Percentiles rank a stretch among this genome's conserved stretches.
Evolutionary conservation across 2,888 invertebrate species (phyloP).

Genomic region (Gerris lacustris): DNA sequence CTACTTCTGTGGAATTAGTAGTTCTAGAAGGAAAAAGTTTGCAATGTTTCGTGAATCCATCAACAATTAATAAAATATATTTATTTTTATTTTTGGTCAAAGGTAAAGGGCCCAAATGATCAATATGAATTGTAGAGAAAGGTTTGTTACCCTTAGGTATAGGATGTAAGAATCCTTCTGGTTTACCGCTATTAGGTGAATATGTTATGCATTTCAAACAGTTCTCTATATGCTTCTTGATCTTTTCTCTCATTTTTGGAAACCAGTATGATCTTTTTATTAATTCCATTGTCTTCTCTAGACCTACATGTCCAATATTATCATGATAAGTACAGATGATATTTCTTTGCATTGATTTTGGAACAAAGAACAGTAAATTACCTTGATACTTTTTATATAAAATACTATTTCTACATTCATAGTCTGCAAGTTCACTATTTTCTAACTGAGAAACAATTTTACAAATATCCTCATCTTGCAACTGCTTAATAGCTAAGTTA

Average conservation of each 20-base stretch:
- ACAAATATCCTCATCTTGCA: conserved; percentile 2
- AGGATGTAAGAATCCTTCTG: conserved; percentile 3
- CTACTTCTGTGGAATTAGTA: no score
- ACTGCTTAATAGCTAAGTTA: conserved; percentile 6
- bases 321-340: conserved; percentile 12
- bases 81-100: not conserved
- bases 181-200: not conserved
- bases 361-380: conserved; percentile 9
- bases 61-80: conserved; percentile 3
- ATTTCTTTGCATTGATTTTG: not conserved
- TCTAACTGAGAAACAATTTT: conserved; percentile 6
- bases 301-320: conserved; percentile 10
- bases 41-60: conserved; percentile 1
- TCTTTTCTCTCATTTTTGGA: conserved; percentile 11
- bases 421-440: not conserved
- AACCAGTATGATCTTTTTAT: conserved; percentile 12
- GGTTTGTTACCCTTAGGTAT: conserved; percentile 13
- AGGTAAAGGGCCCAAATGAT: conserved; percentile 7
- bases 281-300: conserved; percentile 8
- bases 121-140: conserved; percentile 12
- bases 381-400: conserved; percentile 8
- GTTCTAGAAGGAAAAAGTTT: no score
- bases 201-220: conserved; percentile 12
- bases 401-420: conserved; percentile 10
- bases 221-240: conserved; percentile 9